phyloP scores from a whole-genome alignment of 2,113 vertebrate species.

The Lepisosteus osseus region DNA sequence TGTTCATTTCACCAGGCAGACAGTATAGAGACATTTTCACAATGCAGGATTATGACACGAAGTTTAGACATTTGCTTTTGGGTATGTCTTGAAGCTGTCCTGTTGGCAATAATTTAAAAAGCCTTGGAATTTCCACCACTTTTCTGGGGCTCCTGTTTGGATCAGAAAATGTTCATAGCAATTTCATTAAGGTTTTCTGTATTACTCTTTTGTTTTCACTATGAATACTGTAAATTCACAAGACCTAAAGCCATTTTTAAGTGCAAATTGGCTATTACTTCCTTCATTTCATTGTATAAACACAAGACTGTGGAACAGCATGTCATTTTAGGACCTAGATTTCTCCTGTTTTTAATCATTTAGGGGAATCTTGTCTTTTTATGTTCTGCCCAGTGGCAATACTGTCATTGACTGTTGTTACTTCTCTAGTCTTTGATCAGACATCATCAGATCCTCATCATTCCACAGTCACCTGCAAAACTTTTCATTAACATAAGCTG shows the following conservation, averaged over 20 bases:
- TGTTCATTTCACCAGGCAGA: no score
- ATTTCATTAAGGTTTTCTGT: no score
- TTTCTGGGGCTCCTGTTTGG: background rate
- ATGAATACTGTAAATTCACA: no score
- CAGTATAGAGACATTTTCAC: no score
- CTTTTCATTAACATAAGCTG: slow-evolving; percentile 32
- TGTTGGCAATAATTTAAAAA: background rate
- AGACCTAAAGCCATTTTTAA: background rate
- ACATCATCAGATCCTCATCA: slow-evolving; percentile 49
- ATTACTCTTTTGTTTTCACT: no score
- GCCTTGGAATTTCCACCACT: background rate
- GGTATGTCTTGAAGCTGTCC: no score
- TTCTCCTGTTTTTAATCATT: slow-evolving; percentile 41
- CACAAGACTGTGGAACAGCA: slow-evolving; percentile 31
- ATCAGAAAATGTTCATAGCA: no score
- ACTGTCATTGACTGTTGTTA: slow-evolving; percentile 47
- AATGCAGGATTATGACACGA: no score
- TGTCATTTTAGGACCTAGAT: slow-evolving; percentile 27
- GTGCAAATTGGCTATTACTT: slow-evolving; percentile 39
- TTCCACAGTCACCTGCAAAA: slow-evolving; percentile 54
- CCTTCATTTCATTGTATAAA: slow-evolving; percentile 50
- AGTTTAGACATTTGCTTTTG: no score
- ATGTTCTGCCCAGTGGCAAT: slow-evolving; percentile 31
- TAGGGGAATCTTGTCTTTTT: slow-evolving; percentile 47
- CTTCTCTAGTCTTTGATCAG: slow-evolving; percentile 55